Conservation (phyloP, 2,888 invertebrate genomes). For the Mythimna loreyi region DNA sequence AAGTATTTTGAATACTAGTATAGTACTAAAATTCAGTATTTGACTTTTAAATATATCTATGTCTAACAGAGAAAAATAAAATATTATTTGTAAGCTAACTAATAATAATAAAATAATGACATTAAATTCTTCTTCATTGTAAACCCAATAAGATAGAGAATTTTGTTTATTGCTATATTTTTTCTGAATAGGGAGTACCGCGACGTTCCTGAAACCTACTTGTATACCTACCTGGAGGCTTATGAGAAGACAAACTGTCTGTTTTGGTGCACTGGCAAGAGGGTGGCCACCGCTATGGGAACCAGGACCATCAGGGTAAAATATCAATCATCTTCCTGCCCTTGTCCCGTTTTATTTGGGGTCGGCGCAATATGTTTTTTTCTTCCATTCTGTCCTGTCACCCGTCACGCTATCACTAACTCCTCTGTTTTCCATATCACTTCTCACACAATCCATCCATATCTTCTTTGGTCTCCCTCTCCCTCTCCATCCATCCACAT, state of each 20-base stretch:
- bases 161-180: neutral
- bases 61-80: neutral
- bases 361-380: too few relatives aligned
- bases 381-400: too few relatives aligned
- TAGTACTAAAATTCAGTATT: neutral
- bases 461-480: too few relatives aligned
- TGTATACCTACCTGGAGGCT: constrained; percentile 61
- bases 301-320: constrained; percentile 59
- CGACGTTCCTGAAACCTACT: constrained; percentile 63
- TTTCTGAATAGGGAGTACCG: constrained; percentile 40
- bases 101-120: too few relatives aligned
- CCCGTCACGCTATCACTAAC: too few relatives aligned
- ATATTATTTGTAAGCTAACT: neutral
- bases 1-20: neutral
- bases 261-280: constrained; percentile 62
- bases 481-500: too few relatives aligned
- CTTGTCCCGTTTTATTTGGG: too few relatives aligned
- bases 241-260: constrained; percentile 58
- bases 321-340: too few relatives aligned
- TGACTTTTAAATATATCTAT: neutral
- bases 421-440: too few relatives aligned
- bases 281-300: constrained; percentile 57
- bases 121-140: neutral
- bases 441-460: too few relatives aligned
- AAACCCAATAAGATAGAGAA: too few relatives aligned